These are phyloP conservation scores for Microctonus aethiopoides DNA, from an alignment of 2,888 invertebrate genomes.

Conservation along the genomic window DNA sequence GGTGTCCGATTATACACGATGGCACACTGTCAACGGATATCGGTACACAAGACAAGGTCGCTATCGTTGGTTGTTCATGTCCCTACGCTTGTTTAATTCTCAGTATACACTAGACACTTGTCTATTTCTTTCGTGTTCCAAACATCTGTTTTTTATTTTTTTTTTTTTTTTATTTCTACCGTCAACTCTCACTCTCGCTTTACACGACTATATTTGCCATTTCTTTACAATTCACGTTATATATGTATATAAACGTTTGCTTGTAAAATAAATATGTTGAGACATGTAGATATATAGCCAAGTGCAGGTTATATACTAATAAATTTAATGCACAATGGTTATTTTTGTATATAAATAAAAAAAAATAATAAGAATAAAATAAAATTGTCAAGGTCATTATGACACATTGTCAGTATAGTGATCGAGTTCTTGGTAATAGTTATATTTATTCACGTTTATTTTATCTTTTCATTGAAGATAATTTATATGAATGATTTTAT, in stretches of 20 bases:
- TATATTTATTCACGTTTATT: background rate
- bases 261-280: background rate
- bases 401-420: background rate
- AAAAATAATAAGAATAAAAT: no score
- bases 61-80: constrained; percentile 24
- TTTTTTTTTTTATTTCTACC: constrained; percentile 11
- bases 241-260: background rate
- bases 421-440: background rate
- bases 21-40: background rate
- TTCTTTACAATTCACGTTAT: background rate
- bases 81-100: constrained; percentile 17
- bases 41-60: constrained; percentile 41
- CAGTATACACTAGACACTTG: constrained; percentile 26
- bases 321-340: background rate
- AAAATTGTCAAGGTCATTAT: background rate
- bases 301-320: background rate
- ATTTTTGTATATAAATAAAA: background rate
- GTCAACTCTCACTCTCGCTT: background rate
- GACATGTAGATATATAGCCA: background rate
- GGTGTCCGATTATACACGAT: constrained; percentile 13
- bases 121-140: background rate
- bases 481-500: background rate
- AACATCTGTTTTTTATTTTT: background rate
- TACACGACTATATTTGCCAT: background rate
- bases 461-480: background rate